These are phyloP conservation scores for Fulmarus glacialis DNA, from an alignment of 2,113 vertebrate species.

Conservation along the genomic window DNA sequence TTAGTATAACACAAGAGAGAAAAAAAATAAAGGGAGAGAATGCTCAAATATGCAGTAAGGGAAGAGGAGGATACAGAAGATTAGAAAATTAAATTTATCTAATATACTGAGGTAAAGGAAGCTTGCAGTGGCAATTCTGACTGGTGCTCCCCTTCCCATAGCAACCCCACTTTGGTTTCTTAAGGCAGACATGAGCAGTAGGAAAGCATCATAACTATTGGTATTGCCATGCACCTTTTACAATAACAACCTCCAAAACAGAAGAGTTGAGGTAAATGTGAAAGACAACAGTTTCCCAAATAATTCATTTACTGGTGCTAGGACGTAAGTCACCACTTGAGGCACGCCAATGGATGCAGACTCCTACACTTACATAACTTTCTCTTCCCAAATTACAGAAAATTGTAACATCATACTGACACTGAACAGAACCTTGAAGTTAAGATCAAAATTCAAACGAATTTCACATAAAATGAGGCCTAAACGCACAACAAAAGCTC, in stretches of 20 bases:
- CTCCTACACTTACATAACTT: not conserved
- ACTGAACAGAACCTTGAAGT: not conserved
- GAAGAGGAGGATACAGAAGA: not conserved
- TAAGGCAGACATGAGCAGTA: not conserved
- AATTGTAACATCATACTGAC: not conserved
- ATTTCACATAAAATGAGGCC: not conserved
- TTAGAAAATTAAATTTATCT: not conserved
- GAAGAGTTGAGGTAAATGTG: not conserved
- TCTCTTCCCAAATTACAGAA: not conserved
- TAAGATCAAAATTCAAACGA: not conserved
- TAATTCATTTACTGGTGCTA: not conserved
- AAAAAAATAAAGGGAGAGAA: not conserved
- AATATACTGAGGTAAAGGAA: not conserved
- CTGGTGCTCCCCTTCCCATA: not conserved
- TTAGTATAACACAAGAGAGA: not conserved
- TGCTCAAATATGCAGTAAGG: not conserved
- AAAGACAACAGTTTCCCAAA: not conserved
- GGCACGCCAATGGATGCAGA: not conserved
- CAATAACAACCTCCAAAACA: not conserved
- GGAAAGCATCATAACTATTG: not conserved
- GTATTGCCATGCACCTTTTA: not conserved
- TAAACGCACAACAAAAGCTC: not conserved
- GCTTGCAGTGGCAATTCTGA: not conserved
- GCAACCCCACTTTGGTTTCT: not conserved
- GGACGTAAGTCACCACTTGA: not conserved